Base-by-base conservation (phyloP, 2,888 invertebrate species). In the Galeruca laticollis region DNA sequence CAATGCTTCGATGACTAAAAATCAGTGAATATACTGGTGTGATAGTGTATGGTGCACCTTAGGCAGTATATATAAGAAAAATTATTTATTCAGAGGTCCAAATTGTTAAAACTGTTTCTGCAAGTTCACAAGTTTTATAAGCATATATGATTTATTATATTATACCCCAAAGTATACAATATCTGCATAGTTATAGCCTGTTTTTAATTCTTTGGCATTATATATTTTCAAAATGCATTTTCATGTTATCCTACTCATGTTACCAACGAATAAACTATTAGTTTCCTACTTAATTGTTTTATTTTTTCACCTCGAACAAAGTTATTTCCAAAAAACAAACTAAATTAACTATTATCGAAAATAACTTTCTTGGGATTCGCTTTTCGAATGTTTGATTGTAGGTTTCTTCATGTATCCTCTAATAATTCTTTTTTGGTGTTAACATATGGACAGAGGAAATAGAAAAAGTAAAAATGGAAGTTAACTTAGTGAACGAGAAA, bases 71-170 rank as follows among this genome's bases (percentile, higher is more conserved):
- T 73, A 69, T 72, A 70, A 70, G 61, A 69, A 70, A 54, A 47
- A 72, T 70, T 73, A 84, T 82, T 78, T 81, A 82, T 82, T 84
- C 84, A 84, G 85, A 84, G 86, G 84, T 85, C 86, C 84, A 86
- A 85, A 78, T 84, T 85, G 85, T 85, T 84, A 84, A 84, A 82
- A 82, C 84, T 83, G 84, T 84, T 85, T 85, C 85, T 84, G 86
- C 85, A 84, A 85, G 84, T 85, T 85, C 85, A 85, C 84, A 86
- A 83, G 84, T 85, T 86, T 86, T 86, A 84, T 85, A 85, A 83
- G 81, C 83, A 83, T 84, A 84, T 83, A 82, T 82, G 78, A 80
- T 83, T 82, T 82, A 82, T 77, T 82, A 84, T 77, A 64, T 75
- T 81, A 83, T 81, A 82, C 82, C 80, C 82, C 81, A 80, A 82